Conservation (phyloP, 2,797 vertebrate genomes). For the Microctenopoma stevenorrisi region DNA sequence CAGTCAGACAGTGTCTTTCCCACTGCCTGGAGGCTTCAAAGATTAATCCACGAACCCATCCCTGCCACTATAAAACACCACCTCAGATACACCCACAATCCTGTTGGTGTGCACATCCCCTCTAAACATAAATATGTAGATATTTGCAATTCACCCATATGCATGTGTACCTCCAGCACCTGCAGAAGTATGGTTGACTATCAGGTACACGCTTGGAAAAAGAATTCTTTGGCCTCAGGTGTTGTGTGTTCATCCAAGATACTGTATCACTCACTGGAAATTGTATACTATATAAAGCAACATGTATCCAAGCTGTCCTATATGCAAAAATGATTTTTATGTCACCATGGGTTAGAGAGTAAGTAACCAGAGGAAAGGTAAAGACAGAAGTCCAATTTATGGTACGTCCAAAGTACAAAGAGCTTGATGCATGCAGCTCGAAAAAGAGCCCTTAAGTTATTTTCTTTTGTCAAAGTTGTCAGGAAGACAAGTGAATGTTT, state of each 20-base stretch:
- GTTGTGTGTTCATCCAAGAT: not conserved
- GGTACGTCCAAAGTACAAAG: not conserved
- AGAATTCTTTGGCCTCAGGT: not conserved
- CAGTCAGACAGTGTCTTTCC: too few species aligned
- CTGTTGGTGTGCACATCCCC: not conserved
- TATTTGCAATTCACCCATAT: too few species aligned
- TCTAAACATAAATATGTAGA: too few species aligned
- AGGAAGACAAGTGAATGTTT: not conserved
- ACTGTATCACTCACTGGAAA: not conserved
- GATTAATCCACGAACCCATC: not conserved
- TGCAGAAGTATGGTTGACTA: not conserved
- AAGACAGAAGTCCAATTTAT: not conserved
- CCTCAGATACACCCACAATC: not conserved
- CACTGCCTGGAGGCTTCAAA: too few species aligned
- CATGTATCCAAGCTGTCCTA: not conserved
- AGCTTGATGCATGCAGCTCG: slow-evolving; percentile 10
- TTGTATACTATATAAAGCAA: not conserved
- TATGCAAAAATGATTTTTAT: not conserved
- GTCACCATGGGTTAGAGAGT: not conserved
- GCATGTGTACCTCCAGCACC: too few species aligned
- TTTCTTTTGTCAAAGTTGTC: slow-evolving; percentile 28
- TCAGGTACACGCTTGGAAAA: too few species aligned
- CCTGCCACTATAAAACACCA: not conserved
- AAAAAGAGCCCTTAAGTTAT: slow-evolving; percentile 23
- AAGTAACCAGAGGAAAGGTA: not conserved